phyloP scores from a whole-genome alignment of 2,888 invertebrate genomes.

The Kuschelorhynchus macadamiae region DNA sequence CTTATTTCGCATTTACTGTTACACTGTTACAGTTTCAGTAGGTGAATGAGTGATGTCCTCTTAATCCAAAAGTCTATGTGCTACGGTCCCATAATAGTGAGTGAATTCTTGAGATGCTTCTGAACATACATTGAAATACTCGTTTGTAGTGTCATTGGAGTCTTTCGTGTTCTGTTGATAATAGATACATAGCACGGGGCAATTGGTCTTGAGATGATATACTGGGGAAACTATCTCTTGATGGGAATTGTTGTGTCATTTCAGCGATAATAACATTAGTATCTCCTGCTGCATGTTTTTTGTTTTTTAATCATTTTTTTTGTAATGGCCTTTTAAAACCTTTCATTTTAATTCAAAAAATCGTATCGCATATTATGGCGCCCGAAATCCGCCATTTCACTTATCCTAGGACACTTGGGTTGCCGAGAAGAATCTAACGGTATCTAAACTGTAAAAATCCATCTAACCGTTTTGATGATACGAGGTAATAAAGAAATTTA shows the following conservation, averaged over 20 bases:
- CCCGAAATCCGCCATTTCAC: too few relatives aligned
- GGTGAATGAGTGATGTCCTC: not conserved
- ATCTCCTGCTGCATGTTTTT: conserved; percentile 4
- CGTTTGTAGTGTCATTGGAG: not conserved
- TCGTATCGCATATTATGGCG: too few relatives aligned
- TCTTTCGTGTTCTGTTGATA: conserved; percentile 16
- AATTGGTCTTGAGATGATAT: not conserved
- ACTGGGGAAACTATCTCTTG: not conserved
- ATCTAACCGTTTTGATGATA: too few relatives aligned
- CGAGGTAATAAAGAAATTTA: too few relatives aligned
- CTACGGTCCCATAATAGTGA: conserved; percentile 6
- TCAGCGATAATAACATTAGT: conserved; percentile 9
- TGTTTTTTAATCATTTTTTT: too few relatives aligned
- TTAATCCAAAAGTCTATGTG: conserved; percentile 5
- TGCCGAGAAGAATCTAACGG: too few relatives aligned
- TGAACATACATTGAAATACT: not conserved
- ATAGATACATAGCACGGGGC: conserved; percentile 4
- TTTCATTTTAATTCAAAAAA: too few relatives aligned
- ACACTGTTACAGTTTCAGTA: not conserved
- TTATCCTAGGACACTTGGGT: too few relatives aligned
- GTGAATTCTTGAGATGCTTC: conserved; percentile 9
- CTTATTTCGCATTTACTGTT: conserved; percentile 4
- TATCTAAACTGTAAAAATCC: too few relatives aligned
- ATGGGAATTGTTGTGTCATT: conserved; percentile 13
- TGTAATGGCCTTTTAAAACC: too few relatives aligned